Conservation (phyloP, 2,888 invertebrate species). For the Orthosia gothica region DNA sequence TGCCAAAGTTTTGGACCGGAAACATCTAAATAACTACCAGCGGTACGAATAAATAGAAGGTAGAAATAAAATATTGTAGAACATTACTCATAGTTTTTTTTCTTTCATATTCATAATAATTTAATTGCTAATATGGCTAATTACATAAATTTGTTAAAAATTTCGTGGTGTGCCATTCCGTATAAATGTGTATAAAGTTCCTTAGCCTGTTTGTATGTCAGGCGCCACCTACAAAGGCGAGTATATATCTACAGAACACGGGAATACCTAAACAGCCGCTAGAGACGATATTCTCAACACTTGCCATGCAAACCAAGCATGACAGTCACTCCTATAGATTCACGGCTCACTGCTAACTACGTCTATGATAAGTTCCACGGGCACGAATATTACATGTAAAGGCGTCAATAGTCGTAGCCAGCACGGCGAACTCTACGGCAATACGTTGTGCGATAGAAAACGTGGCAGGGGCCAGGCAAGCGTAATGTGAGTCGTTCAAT, state of each 20-base stretch:
- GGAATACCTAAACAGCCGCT: not conserved
- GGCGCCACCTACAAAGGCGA: conserved; percentile 12
- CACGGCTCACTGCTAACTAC: not conserved
- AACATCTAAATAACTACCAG: too few species aligned
- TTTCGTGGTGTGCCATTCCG: not conserved
- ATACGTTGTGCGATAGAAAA: not conserved
- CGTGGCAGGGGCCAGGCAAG: not conserved
- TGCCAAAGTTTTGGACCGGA: too few species aligned
- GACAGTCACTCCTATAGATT: not conserved
- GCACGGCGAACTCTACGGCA: not conserved
- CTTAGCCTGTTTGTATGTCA: not conserved
- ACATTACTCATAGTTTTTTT: too few species aligned
- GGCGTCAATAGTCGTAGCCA: not conserved
- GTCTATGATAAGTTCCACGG: not conserved
- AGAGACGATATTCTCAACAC: not conserved
- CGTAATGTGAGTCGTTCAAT: not conserved
- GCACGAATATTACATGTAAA: not conserved
- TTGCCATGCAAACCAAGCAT: not conserved
- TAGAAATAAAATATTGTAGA: not conserved
- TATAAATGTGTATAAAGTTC: conserved; percentile 12
- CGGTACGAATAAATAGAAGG: too few species aligned
- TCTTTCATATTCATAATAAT: too few species aligned
- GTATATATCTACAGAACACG: not conserved
- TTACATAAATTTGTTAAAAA: not conserved
- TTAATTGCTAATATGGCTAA: too few species aligned